Conservation (phyloP, 2,113 vertebrate species). For the Channa maculata region DNA sequence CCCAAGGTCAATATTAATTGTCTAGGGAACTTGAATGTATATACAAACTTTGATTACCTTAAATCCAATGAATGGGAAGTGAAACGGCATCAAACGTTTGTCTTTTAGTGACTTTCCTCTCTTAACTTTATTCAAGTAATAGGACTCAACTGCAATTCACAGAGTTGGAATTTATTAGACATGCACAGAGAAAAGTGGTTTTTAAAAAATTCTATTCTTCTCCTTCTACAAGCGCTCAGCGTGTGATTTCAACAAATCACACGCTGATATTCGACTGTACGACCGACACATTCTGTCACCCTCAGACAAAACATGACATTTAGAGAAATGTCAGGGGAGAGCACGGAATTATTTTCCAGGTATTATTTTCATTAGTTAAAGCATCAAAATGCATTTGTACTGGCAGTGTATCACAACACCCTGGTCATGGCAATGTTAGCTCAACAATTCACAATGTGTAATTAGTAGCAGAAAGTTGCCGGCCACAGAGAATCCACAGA, state of each 20-base stretch:
- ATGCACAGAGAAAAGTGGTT: not conserved
- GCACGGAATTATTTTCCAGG: not conserved
- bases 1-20: too few species aligned
- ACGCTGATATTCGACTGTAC: conserved; percentile 4
- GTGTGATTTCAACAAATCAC: not conserved
- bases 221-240: not conserved
- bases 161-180: too few species aligned
- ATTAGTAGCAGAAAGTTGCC: conserved; percentile 28
- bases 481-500: conserved; percentile 23
- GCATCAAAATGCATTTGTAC: not conserved
- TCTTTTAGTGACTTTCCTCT: too few species aligned
- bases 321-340: not conserved
- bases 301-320: not conserved
- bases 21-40: too few species aligned
- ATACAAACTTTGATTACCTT: too few species aligned
- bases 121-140: too few species aligned
- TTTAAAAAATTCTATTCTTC: not conserved
- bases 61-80: too few species aligned
- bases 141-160: too few species aligned
- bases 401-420: not conserved
- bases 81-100: too few species aligned
- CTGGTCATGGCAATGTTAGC: conserved; percentile 2
- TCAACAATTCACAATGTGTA: conserved; percentile 15
- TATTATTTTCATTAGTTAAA: not conserved
- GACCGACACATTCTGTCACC: conserved; percentile 8